Percentiles rank a stretch among this genome's conserved stretches.
These are phyloP conservation scores for Iguana delicatissima DNA, from an alignment of 2,797 vertebrate species.

Conservation along the genomic window DNA sequence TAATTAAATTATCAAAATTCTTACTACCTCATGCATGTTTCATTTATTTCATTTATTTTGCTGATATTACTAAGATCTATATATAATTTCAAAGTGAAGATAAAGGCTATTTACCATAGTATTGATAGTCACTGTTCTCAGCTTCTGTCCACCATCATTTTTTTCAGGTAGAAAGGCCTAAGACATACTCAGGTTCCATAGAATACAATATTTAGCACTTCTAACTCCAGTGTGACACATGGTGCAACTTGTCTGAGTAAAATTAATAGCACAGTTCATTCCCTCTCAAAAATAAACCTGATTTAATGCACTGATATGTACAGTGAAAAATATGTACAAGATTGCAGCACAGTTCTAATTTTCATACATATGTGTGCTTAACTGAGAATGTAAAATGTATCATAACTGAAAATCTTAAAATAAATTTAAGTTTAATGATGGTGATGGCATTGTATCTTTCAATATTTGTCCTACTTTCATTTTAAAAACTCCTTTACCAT, in stretches of 20 bases:
- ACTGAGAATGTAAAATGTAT: neutral
- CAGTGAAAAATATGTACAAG: too few relatives aligned
- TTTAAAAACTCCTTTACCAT: neutral
- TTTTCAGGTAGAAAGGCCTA: neutral
- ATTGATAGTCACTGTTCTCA: neutral
- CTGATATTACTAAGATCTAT: neutral
- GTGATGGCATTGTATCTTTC: neutral
- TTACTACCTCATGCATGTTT: neutral
- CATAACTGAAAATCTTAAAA: neutral
- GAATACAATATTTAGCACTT: neutral
- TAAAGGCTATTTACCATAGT: neutral
- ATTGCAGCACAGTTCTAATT: neutral
- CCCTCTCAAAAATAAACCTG: neutral
- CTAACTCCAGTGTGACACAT: neutral
- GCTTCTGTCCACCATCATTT: neutral
- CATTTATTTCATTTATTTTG: neutral
- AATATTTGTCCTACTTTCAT: neutral
- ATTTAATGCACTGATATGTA: neutral
- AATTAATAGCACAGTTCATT: neutral
- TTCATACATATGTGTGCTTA: neutral
- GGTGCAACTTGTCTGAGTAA: neutral
- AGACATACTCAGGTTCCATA: neutral
- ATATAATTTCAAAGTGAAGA: neutral
- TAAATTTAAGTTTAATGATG: neutral
- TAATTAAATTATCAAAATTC: neutral